Evolutionary conservation across 2,113 vertebrate species (phyloP).

Genomic region (Boulengeromyrus knoepffleri): DNA sequence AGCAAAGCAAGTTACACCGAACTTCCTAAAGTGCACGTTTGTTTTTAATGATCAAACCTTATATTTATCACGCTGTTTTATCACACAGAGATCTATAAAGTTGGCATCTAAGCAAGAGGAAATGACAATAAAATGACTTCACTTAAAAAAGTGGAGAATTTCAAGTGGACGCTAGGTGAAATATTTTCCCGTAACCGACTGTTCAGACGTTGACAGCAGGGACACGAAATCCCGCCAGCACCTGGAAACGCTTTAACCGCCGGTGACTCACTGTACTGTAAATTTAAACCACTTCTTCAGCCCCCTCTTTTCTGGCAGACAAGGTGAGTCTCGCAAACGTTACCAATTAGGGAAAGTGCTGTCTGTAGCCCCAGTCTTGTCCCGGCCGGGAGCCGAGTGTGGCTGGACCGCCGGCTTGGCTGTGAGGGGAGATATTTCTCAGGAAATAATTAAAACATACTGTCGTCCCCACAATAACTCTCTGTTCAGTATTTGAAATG

Average conservation of each 20-base stretch:
- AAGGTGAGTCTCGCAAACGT: neutral
- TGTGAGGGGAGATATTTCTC: neutral
- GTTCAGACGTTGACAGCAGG: neutral
- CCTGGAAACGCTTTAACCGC: conserved; percentile 9
- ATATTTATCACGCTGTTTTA: neutral
- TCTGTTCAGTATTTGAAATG: neutral
- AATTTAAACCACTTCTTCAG: neutral
- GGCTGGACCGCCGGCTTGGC: neutral
- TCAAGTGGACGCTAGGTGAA: neutral
- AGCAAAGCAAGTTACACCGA: neutral
- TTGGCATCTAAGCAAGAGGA: neutral
- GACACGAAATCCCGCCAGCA: neutral
- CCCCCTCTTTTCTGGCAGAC: conserved; percentile 1
- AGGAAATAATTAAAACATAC: conserved; percentile 15
- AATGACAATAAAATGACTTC: neutral
- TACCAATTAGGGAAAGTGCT: conserved; percentile 8
- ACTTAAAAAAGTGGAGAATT: neutral
- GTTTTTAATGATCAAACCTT: neutral
- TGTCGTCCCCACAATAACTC: neutral
- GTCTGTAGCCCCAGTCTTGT: neutral
- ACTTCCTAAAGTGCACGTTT: neutral
- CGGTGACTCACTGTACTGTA: conserved; percentile 1
- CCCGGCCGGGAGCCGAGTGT: neutral
- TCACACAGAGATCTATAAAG: neutral
- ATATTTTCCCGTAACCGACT: neutral